Evolutionary conservation across 2,113 vertebrate species (phyloP), one percentile per base, ranked within the genome.

Genomic region (Okapia johnstoni): DNA sequence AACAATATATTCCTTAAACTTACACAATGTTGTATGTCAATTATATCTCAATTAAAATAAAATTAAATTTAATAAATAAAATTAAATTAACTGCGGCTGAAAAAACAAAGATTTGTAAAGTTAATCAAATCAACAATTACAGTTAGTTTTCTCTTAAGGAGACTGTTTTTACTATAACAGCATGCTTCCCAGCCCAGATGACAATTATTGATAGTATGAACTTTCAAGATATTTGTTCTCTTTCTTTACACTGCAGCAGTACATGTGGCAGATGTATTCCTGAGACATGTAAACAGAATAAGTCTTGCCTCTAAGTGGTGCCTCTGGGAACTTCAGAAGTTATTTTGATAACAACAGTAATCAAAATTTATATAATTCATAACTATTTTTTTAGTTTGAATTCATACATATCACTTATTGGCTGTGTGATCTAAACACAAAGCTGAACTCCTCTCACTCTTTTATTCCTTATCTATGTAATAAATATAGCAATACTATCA

Each of bases 241-340:
- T 63, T 85, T 96, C 28, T 66, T 85, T 81, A 11, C 9, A 61
- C 61, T 1, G 3, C 17, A 63, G 16, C 23, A 76, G 40, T 48
- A 90, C 1, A 55, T 55, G 23, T 6, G 5, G 17, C 5, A 48
- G 4, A 70, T 70, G 17, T n/a, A 19, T 73, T 91, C 19, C 30
- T 12, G 6, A 90, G 1, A 36, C 26, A 83, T 5, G 12, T 33
- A 66, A 95, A 77, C 5, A 50, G 15, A 70, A 2, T 54, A 54
- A 85, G 3, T 43, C 2, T 33, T 12, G 0, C 5, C 8, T 55
- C 7, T 70, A 52, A 21, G 3, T 3, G 13, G 40, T 52, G 6
- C 4, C 2, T 92, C 19, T 50, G 55, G 46, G 3, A 88, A 93
- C 33, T 54, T 91, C 5, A 83, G 19, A 70, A 81, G 43, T 43